phyloP scores from a whole-genome alignment of 2,888 invertebrate genomes.

The Sepioteuthis lessoniana region DNA sequence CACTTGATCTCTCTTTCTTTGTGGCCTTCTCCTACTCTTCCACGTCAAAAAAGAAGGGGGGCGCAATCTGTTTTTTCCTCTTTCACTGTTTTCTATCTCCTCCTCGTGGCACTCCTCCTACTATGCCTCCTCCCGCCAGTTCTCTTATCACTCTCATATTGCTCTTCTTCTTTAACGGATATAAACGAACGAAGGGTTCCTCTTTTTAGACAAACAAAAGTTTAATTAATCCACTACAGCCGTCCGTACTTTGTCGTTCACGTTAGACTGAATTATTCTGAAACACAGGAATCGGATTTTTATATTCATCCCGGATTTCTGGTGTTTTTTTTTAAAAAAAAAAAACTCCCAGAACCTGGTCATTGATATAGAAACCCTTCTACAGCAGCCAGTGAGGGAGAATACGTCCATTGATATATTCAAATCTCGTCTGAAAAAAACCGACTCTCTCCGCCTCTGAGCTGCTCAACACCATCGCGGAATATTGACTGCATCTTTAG shows the following conservation, averaged over 20 bases:
- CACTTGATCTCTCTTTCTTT: neutral
- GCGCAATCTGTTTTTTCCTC: neutral
- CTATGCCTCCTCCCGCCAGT: neutral
- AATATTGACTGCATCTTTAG: neutral
- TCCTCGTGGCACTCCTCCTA: neutral
- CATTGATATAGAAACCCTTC: neutral
- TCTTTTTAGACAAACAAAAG: neutral
- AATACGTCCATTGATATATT: constrained; percentile 24
- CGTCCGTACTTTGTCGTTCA: constrained; percentile 4
- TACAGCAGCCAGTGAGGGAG: neutral
- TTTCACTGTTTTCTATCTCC: neutral
- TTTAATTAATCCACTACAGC: constrained; percentile 10
- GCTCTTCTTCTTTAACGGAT: neutral
- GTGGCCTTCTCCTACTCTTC: neutral
- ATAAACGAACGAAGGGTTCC: neutral
- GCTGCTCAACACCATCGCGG: neutral
- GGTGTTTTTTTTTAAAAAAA: no score
- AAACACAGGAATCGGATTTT: neutral
- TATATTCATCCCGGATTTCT: no score
- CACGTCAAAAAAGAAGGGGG: neutral
- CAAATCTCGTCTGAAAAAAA: constrained; percentile 33
- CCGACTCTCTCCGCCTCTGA: neutral
- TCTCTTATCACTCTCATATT: constrained; percentile 25
- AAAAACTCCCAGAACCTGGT: neutral
- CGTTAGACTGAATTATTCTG: neutral